Conservation (phyloP, 2,888 invertebrate genomes). For the Cheilosia vulpina region DNA sequence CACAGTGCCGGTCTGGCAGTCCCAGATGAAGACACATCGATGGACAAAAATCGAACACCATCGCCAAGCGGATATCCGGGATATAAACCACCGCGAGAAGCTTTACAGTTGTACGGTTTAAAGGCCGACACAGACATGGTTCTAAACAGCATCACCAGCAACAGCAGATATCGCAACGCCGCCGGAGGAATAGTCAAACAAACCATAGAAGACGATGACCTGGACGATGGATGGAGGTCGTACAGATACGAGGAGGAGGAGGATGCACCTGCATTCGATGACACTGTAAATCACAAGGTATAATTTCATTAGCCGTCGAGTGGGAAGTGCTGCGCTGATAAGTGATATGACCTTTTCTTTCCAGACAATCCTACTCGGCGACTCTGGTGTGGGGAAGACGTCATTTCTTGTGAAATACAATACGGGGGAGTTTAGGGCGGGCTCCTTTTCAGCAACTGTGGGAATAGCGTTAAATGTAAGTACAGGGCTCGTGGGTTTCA, state of each 20-base stretch:
- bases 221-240: slow-evolving; percentile 83
- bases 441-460: slow-evolving; percentile 96
- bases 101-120: slow-evolving; percentile 85
- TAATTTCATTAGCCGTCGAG: slow-evolving; percentile 54
- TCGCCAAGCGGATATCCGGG: slow-evolving; percentile 92
- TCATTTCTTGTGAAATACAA: slow-evolving; percentile 96
- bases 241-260: slow-evolving; percentile 83
- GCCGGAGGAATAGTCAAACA: slow-evolving; percentile 77
- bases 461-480: slow-evolving; percentile 97
- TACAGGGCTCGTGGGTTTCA: slow-evolving; percentile 76
- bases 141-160: slow-evolving; percentile 42
- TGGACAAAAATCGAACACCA: slow-evolving; percentile 83
- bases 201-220: slow-evolving; percentile 77
- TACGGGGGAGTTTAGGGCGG: slow-evolving; percentile 94
- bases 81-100: slow-evolving; percentile 90
- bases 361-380: slow-evolving; percentile 96
- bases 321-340: neutral
- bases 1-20: slow-evolving; percentile 66
- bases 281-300: slow-evolving; percentile 88
- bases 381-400: slow-evolving; percentile 97
- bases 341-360: slow-evolving; percentile 76
- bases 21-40: slow-evolving; percentile 44
- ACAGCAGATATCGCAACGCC: slow-evolving; percentile 48
- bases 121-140: slow-evolving; percentile 76
- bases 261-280: slow-evolving; percentile 81